A percentile compares a stretch with the other conserved stretches of the same genome.
Evolutionary conservation across 64 coral and sea anemone species (phyloP).

Genomic region (Montipora sp.): DNA sequence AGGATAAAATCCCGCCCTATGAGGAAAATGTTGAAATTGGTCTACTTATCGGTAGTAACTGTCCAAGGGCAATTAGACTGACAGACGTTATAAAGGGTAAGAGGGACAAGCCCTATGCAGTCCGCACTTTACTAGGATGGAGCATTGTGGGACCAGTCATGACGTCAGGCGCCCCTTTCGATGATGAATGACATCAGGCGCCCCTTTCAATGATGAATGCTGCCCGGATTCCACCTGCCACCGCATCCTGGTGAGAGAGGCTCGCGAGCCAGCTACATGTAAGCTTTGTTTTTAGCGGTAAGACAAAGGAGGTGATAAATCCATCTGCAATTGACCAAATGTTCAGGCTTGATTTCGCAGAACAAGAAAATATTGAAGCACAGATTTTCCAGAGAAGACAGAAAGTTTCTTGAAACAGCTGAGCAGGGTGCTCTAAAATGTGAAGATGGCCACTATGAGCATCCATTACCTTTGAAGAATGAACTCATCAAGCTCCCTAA

Average conservation of each 20-base stretch:
- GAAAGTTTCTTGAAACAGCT: constrained; percentile 18
- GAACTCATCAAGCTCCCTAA: background rate
- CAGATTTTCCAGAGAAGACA: constrained; percentile 21
- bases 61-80: constrained; percentile 73
- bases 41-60: constrained; percentile 81
- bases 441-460: constrained; percentile 66
- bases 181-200: background rate
- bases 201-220: background rate
- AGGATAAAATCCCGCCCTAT: constrained; percentile 52
- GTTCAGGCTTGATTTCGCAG: constrained; percentile 60
- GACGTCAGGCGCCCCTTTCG: background rate
- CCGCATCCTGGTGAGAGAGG: background rate
- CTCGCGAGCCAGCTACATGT: background rate
- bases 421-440: background rate
- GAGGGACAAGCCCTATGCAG: constrained; percentile 70
- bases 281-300: background rate
- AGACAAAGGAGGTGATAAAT: constrained; percentile 57
- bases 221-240: background rate
- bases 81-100: constrained; percentile 63
- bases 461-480: constrained; percentile 47
- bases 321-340: background rate
- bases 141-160: constrained; percentile 60
- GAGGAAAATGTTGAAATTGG: constrained; percentile 43
- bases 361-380: background rate
- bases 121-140: constrained; percentile 82